phyloP scores from a whole-genome alignment of 2,797 vertebrate genomes.

The Gila robusta region DNA sequence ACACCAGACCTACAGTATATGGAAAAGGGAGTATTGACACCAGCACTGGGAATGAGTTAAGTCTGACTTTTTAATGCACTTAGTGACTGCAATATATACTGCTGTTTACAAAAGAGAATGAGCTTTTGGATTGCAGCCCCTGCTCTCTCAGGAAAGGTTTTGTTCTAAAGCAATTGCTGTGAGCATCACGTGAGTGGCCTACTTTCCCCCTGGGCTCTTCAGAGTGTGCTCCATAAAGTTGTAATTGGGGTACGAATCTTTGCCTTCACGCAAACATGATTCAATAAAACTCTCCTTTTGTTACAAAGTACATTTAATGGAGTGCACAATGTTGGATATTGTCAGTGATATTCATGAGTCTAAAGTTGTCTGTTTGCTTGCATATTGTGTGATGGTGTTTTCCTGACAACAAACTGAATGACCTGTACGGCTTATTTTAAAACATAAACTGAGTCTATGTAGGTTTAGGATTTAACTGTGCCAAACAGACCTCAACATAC shows the following conservation, averaged over 20 bases:
- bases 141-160: slow-evolving; percentile 41
- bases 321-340: not conserved
- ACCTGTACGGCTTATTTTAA: not conserved
- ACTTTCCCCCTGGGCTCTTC: slow-evolving; percentile 10
- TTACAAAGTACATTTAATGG: slow-evolving; percentile 3
- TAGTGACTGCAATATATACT: slow-evolving; percentile 31
- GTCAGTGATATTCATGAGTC: not conserved
- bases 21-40: not conserved
- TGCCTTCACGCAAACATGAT: not conserved
- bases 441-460: not conserved
- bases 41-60: slow-evolving; percentile 20
- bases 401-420: not conserved
- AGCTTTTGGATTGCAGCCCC: slow-evolving; percentile 20
- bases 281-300: not conserved
- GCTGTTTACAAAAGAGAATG: slow-evolving; percentile 34
- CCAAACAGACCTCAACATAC: not conserved
- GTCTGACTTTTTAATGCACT: slow-evolving; percentile 24
- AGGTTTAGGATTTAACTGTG: not conserved
- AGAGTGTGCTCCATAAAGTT: slow-evolving; percentile 19
- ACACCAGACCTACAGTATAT: slow-evolving; percentile 13
- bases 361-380: not conserved
- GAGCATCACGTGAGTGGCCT: slow-evolving; percentile 9
- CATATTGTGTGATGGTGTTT: not conserved
- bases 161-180: slow-evolving; percentile 29
- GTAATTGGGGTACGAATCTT: not conserved